Evolutionary conservation across 2,113 vertebrate genomes (phyloP), one percentile per base, ranked within the genome.

Genomic region (Sorex fumeus): DNA sequence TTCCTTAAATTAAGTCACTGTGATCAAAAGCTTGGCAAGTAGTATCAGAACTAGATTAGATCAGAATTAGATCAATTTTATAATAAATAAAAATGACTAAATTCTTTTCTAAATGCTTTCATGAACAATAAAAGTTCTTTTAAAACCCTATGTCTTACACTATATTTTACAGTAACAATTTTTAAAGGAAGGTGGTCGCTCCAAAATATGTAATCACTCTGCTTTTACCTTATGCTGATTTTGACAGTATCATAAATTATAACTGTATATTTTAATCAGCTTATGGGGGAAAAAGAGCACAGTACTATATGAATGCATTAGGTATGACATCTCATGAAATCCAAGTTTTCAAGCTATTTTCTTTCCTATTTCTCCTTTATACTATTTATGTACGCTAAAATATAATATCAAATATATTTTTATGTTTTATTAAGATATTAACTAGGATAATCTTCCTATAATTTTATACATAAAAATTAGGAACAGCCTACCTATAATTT

Each of bases 1-100:
- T 90, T n/a, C 87, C 91, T 95, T 95, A 88, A 91, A 92, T 91
- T 90, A 96, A 95, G 83, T 71, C 16, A 5, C 80, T 95, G 87
- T 87, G 90, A 96, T 93, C 95, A 91, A 81, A 96, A 95, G 77
- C 43, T 91, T 95, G 92, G 94, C 95, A 93, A 96, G 50, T 53
- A 92, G 69, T 83, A 95, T 93, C 91, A 95, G 83, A 94, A 94
- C 16, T 60, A 91, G 74, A 95, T 94, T 94, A 93, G 72, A 74
- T 94, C 88, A 95, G 83, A 94, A 94, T 10, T 60, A 91, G 74
- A 95, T 93, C 93, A 94, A 77, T 69, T 95, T 96, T 95, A 88
- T 92, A 93, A 93, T 88, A 93, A 92, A 71, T 30, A 70, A 93
- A 96, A 96, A 95, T 87, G 80, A 94, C 90, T 77, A 62, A 90